These are phyloP conservation scores for Octopus sinensis DNA, from an alignment of 1,140 invertebrate species.

Conservation along the genomic window DNA sequence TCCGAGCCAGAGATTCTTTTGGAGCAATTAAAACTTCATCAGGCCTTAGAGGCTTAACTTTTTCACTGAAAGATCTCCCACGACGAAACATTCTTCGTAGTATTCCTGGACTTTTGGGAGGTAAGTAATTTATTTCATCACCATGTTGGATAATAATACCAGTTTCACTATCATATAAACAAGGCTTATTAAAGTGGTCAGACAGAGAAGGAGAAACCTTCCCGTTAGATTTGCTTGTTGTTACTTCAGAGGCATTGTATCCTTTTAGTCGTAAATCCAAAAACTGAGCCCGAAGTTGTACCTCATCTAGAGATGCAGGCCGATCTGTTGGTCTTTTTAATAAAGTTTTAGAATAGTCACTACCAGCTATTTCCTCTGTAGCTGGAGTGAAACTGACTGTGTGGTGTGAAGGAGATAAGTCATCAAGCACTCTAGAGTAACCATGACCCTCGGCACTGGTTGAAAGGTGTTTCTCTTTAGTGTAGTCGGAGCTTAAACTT, in stretches of 20 bases:
- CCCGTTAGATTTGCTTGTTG: neutral
- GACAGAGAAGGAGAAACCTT: neutral
- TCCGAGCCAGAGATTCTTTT: slow-evolving; percentile 9
- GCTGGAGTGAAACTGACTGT: neutral
- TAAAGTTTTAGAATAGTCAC: neutral
- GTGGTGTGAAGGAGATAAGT: neutral
- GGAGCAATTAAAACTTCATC: neutral
- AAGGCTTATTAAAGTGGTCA: neutral
- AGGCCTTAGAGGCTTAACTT: neutral
- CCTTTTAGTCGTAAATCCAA: slow-evolving; percentile 13
- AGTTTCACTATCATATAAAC: neutral
- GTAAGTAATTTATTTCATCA: neutral
- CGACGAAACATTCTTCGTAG: slow-evolving; percentile 12
- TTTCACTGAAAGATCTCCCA: slow-evolving; percentile 9
- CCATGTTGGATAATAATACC: neutral
- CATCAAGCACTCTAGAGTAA: neutral
- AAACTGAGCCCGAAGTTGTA: slow-evolving; percentile 9
- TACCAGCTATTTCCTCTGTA: neutral
- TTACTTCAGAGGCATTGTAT: neutral
- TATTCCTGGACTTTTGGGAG: slow-evolving; percentile 13
- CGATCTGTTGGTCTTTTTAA: neutral
- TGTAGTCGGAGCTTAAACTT: neutral
- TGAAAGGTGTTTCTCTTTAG: neutral
- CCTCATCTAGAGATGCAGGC: slow-evolving; percentile 7
- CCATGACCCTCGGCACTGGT: neutral